These are phyloP conservation scores for Tokudaia tokunoshimensis DNA, from an alignment of 2,797 vertebrate species.

Conservation along the genomic window DNA sequence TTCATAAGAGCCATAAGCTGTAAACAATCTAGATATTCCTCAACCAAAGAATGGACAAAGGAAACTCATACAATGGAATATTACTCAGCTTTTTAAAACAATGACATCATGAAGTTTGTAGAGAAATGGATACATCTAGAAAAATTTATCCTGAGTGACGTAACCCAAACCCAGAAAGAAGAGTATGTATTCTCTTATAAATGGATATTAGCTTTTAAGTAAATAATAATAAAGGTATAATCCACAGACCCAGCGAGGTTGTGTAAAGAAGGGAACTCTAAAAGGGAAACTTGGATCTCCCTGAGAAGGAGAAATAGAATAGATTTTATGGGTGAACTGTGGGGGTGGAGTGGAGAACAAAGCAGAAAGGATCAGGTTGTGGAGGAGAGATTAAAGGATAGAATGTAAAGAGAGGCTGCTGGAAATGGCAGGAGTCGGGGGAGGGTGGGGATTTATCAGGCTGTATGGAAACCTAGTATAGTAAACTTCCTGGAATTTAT, in stretches of 20 bases:
- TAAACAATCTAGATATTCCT: neutral
- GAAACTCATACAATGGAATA: neutral
- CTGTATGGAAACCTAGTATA: neutral
- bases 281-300: neutral
- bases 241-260: neutral
- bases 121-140: neutral
- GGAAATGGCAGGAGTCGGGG: neutral
- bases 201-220: neutral
- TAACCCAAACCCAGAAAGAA: neutral
- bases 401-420: neutral
- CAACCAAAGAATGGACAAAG: neutral
- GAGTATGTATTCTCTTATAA: neutral
- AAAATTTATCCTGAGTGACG: neutral
- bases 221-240: neutral
- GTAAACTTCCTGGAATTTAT: neutral
- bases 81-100: neutral
- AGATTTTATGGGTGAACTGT: neutral
- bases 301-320: neutral
- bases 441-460: neutral
- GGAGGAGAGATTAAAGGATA: neutral
- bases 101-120: neutral
- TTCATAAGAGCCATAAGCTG: neutral
- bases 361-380: neutral
- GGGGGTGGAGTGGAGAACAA: neutral
- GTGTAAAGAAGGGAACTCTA: neutral